Base-by-base conservation (phyloP, 2,888 invertebrate species). In the Megamerina dolium region DNA sequence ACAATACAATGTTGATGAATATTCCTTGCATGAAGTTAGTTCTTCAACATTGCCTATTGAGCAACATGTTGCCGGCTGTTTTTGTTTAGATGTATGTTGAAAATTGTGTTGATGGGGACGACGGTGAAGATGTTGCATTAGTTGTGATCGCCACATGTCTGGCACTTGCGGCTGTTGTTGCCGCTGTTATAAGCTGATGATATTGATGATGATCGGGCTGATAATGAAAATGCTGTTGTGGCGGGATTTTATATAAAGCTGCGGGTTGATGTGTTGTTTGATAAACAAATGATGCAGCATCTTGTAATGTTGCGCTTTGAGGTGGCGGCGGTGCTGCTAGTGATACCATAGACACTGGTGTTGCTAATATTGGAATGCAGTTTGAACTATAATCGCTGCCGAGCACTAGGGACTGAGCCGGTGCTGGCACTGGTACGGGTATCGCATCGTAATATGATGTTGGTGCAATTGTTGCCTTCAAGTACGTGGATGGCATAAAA, bases 291-390 rank as follows among this genome's bases (percentile, higher is more conserved):
- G 31, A 9, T 12, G 31, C 14, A 14, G 36, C n/a, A 55, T 35
- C 61, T 26, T 61, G 61, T 41, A 55, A 59, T 5, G 58, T 55
- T 18, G 29, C 12, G 43, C 31, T 34, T n/a, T n/a, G n/a, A 40
- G n/a, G 40, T 27, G 36, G 45, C 29, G 23, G 38, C 34, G 14
- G 43, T 38, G 29, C 42, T 43, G 4, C 10, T 35, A 40, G 41
- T 23, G 41, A 40, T 33, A 16, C 39, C 46, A 41, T 50, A 40
- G 36, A 14, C 13, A 50, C 40, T 37, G 54, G 49, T 45, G 58
- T 50, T 36, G 67, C 53, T 52, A 66, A 57, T 20, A 68, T 62
- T 21, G 68, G 64, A 52, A 68, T 64, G 46, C 67, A 66, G 55
- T 64, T 68, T 3, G 66, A 55, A 43, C 60, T 66, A 48, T 63